Evolutionary conservation across 1,140 invertebrate species (phyloP).

Genomic region (Oryctes rhinoceros): DNA sequence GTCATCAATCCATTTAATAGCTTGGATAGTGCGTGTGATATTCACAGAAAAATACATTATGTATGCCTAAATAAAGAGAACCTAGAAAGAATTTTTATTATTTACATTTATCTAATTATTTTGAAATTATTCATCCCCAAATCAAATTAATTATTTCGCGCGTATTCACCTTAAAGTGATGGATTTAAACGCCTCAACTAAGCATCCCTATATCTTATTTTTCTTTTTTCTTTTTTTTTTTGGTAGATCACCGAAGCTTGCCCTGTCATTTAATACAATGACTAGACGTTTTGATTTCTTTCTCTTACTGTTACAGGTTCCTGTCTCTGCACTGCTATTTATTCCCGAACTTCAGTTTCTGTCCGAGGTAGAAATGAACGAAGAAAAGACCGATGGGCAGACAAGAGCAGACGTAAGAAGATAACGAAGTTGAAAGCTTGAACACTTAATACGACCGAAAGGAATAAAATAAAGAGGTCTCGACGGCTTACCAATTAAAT

Average conservation of each 20-base stretch:
- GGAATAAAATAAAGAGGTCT: slow-evolving; percentile 11
- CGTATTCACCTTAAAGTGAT: too few species aligned
- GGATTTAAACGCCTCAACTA: too few species aligned
- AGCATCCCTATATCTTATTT: not conserved
- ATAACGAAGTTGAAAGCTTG: slow-evolving; percentile 18
- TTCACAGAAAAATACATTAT: too few species aligned
- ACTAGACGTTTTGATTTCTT: slow-evolving; percentile 17
- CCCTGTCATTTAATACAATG: slow-evolving; percentile 21
- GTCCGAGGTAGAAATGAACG: slow-evolving; percentile 19
- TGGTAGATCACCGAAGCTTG: not conserved
- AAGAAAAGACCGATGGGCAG: not conserved
- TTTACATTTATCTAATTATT: too few species aligned
- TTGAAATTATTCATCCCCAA: too few species aligned
- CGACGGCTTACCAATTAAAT: not conserved
- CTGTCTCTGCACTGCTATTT: slow-evolving; percentile 24
- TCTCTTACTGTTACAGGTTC: slow-evolving; percentile 34
- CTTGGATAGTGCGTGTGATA: too few species aligned
- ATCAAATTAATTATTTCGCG: too few species aligned
- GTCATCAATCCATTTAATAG: too few species aligned
- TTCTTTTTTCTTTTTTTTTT: too few species aligned
- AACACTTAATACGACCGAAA: slow-evolving; percentile 6
- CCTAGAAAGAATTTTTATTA: too few species aligned
- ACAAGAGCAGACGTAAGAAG: slow-evolving; percentile 4
- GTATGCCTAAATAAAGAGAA: too few species aligned
- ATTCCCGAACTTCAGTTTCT: slow-evolving; percentile 33